Conservation (phyloP, 2,888 invertebrate species). For the Eudasyphora cyanicolor region DNA sequence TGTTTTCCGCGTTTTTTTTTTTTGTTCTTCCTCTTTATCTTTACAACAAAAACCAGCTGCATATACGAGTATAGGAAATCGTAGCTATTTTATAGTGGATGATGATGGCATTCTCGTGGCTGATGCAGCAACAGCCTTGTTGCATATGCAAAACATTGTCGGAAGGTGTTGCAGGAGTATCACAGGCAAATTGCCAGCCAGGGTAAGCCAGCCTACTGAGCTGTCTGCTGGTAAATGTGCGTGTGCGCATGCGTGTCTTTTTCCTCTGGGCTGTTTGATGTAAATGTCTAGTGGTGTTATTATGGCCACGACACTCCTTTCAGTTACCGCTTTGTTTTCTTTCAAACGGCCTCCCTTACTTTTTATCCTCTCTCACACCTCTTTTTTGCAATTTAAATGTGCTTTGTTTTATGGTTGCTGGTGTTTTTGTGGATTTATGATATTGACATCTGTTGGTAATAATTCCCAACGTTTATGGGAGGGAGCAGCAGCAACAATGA, state of each 20-base stretch:
- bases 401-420: slow-evolving; percentile 14
- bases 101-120: not conserved
- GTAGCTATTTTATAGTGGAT: not conserved
- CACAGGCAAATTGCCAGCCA: slow-evolving; percentile 39
- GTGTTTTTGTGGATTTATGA: slow-evolving; percentile 24
- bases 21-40: not conserved
- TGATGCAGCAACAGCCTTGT: not conserved
- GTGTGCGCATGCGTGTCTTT: not conserved
- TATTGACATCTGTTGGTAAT: slow-evolving; percentile 38
- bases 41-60: not conserved
- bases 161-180: slow-evolving; percentile 28
- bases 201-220: not conserved
- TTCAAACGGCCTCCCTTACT: not conserved
- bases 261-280: not conserved
- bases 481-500: not conserved
- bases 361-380: slow-evolving; percentile 41
- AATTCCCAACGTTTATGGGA: not conserved
- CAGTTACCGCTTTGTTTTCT: not conserved
- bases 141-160: slow-evolving; percentile 8
- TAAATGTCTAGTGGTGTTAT: slow-evolving; percentile 27
- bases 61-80: not conserved
- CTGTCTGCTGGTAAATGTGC: slow-evolving; percentile 21
- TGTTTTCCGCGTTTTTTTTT: not conserved
- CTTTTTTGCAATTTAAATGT: slow-evolving; percentile 17
- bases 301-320: slow-evolving; percentile 35